A percentile compares a stretch with the other conserved stretches of the same genome.
Conservation (phyloP, 2,797 vertebrate genomes). For the Pangasius krempfi region DNA sequence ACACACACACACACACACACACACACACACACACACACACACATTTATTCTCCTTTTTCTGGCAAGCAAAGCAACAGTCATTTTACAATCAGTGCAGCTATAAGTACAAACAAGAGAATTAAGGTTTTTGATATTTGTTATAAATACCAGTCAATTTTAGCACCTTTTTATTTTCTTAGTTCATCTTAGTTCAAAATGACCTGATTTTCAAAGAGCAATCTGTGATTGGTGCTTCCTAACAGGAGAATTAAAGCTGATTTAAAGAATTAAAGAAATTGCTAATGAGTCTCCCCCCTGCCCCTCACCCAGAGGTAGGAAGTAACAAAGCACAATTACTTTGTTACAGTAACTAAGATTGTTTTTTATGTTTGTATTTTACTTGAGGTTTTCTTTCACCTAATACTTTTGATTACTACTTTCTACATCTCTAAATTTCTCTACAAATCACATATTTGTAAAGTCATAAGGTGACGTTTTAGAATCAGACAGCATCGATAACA, state of each 20-base stretch:
- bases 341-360: neutral
- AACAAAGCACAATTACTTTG: neutral
- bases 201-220: neutral
- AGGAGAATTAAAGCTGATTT: neutral
- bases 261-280: too few species aligned
- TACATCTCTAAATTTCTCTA: neutral
- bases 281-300: neutral
- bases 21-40: slow-evolving; percentile 54
- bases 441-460: neutral
- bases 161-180: neutral
- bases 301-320: neutral
- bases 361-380: neutral
- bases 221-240: neutral
- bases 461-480: neutral
- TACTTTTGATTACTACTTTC: neutral
- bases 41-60: neutral
- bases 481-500: neutral
- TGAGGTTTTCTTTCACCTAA: neutral
- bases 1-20: slow-evolving; percentile 46
- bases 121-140: neutral
- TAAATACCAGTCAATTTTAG: neutral
- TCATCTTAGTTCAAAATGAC: neutral
- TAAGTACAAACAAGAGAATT: neutral
- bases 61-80: neutral
- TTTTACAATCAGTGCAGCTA: neutral